Base-by-base conservation (phyloP, 2,888 invertebrate genomes). In the Geophilus truncorum region DNA sequence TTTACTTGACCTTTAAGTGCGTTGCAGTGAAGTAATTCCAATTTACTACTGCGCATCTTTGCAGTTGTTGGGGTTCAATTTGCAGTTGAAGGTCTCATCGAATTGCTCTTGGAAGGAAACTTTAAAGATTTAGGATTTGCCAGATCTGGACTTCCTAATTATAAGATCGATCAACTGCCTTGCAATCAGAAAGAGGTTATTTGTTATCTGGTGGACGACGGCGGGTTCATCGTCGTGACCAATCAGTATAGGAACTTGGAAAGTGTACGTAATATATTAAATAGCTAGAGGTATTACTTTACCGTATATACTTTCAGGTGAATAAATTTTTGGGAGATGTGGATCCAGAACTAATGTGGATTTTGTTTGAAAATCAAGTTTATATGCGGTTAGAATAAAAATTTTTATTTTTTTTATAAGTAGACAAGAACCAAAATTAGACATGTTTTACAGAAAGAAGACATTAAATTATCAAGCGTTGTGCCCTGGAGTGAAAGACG, bases 121-220 rank as follows among this genome's bases (percentile, higher is more conserved):
- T 62, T 62, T 62, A 21, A 21, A 62, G 57, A 12, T 62, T 62
- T 62, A 23, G 57, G 57, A 62, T 62, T 62, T 1, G 10, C 18
- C n/a, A n/a, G 40, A 15, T n/a, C 15, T 15, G 21, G 23, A 62
- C 18, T 62, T 1, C 1, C 21, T 18, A 62, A 62, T 62, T 62
- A 62, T 62, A 62, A 62, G 18, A 23, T 62, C n/a, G 57, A 62
- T 62, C 57, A 62, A 23, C 21, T 62, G 57, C 57, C 57, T 0
- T 62, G 57, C 21, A 62, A 62, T 21, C 57, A 62, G 18, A 5
- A 62, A 18, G 57, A 23, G 57, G 57, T 62, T 21, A 21, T 84
- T 6, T 88, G 88, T 81, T 87, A 87, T 81, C 83, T 88, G 51
- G 82, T 88, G 21, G 87, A 88, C 83, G 87, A 87, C 83, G 87